A percentile compares a stretch with the other conserved stretches of the same genome.
phyloP scores from a whole-genome alignment of 2,113 vertebrate genomes.

The Erythrolamprus reginae region DNA sequence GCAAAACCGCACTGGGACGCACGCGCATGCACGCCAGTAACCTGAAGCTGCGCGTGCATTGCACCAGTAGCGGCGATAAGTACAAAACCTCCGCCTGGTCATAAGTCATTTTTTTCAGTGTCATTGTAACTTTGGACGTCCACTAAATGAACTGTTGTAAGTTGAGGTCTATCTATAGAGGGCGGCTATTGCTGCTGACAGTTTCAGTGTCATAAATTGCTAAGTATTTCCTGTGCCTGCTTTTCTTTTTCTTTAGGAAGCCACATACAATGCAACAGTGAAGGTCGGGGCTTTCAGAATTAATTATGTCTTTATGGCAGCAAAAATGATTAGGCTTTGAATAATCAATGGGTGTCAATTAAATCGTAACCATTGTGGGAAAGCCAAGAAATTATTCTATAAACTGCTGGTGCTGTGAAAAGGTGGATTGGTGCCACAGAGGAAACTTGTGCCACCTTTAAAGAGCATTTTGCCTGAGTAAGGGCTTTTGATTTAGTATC shows the following conservation, averaged over 20 bases:
- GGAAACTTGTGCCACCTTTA: background rate
- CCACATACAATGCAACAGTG: background rate
- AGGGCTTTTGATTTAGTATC: background rate
- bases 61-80: too few relatives aligned
- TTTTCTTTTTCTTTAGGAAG: background rate
- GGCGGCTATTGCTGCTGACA: background rate
- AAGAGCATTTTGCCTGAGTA: background rate
- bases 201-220: background rate
- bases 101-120: too few relatives aligned
- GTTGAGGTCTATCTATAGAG: too few relatives aligned
- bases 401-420: background rate
- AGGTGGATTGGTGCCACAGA: background rate
- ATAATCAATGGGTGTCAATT: conserved; percentile 24
- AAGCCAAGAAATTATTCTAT: conserved; percentile 3
- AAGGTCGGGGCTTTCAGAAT: conserved; percentile 23
- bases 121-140: too few relatives aligned
- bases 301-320: conserved; percentile 33
- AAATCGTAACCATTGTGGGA: conserved; percentile 23
- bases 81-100: too few relatives aligned
- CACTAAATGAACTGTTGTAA: too few relatives aligned
- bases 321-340: conserved; percentile 25
- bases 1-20: too few relatives aligned
- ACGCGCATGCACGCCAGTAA: too few relatives aligned
- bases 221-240: background rate
- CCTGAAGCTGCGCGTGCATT: too few relatives aligned